Conservation (phyloP, 2,888 invertebrate species). For the Acrocyrtus sp. region DNA sequence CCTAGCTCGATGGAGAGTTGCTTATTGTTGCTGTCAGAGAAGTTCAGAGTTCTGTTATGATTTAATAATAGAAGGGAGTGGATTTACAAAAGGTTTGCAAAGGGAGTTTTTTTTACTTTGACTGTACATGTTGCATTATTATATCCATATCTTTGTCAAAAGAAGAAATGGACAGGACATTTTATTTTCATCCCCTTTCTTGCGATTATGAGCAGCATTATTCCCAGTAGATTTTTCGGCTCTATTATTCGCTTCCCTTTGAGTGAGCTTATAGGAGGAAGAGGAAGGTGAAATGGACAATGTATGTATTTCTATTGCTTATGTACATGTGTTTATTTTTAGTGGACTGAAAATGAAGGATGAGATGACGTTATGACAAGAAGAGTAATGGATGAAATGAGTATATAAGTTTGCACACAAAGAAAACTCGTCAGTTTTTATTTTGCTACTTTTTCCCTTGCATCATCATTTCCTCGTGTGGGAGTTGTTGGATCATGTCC, state of each 20-base stretch:
- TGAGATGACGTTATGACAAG: conserved; percentile 33
- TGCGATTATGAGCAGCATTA: not conserved
- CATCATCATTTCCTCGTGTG: conserved; percentile 12
- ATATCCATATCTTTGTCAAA: no score
- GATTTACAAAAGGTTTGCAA: no score
- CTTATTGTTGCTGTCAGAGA: not conserved
- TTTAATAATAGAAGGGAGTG: not conserved
- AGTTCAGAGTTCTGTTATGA: not conserved
- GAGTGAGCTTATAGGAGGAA: not conserved
- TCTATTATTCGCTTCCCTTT: not conserved
- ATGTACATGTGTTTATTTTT: not conserved
- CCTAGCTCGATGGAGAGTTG: not conserved
- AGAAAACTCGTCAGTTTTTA: conserved; percentile 1
- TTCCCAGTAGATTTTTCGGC: not conserved
- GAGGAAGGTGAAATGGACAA: not conserved
- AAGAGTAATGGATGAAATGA: conserved; percentile 25
- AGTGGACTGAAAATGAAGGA: conserved; percentile 18
- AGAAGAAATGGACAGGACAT: no score
- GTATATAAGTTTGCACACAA: not conserved
- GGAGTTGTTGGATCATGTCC: no score
- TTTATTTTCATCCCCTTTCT: not conserved
- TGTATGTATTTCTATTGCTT: not conserved
- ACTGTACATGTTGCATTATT: no score
- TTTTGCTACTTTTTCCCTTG: conserved; percentile 13
- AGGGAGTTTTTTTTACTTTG: no score